A percentile compares a stretch with the other conserved stretches of the same genome.
phyloP scores from a whole-genome alignment of 2,113 vertebrate species.

The Capra hircus region DNA sequence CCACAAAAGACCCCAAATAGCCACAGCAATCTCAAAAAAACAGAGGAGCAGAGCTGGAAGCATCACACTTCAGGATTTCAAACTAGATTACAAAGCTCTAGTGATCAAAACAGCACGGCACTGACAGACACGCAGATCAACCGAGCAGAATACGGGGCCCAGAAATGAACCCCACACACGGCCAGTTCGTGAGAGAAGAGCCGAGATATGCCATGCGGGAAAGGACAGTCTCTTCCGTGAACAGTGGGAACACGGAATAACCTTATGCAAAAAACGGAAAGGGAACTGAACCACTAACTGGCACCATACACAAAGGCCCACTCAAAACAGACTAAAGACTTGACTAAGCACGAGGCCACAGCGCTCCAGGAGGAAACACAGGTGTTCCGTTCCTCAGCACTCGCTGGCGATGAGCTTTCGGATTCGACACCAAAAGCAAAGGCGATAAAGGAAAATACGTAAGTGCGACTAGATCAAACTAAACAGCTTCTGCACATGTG shows the following conservation, averaged over 20 bases:
- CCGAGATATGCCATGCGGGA: rapidly evolving
- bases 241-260: not conserved
- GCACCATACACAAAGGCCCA: rapidly evolving
- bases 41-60: not conserved
- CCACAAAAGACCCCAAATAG: not conserved
- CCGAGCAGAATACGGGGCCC: not conserved
- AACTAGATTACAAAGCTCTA: not conserved
- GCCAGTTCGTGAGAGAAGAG: too few species aligned
- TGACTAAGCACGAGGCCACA: not conserved
- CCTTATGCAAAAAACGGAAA: not conserved
- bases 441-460: not conserved
- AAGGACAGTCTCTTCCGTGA: not conserved
- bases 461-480: not conserved
- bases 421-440: not conserved
- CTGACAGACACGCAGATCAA: not conserved
- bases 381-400: rapidly evolving
- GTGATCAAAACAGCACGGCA: not conserved
- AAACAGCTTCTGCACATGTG: not conserved
- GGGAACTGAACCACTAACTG: rapidly evolving
- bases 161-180: too few species aligned
- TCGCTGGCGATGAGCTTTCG: too few species aligned
- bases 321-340: not conserved
- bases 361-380: not conserved
- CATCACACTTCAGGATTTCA: not conserved
- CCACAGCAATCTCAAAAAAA: not conserved